Evolutionary conservation across 1,140 invertebrate species (phyloP), one percentile per base, ranked within the genome.

Genomic region (Limonius californicus): DNA sequence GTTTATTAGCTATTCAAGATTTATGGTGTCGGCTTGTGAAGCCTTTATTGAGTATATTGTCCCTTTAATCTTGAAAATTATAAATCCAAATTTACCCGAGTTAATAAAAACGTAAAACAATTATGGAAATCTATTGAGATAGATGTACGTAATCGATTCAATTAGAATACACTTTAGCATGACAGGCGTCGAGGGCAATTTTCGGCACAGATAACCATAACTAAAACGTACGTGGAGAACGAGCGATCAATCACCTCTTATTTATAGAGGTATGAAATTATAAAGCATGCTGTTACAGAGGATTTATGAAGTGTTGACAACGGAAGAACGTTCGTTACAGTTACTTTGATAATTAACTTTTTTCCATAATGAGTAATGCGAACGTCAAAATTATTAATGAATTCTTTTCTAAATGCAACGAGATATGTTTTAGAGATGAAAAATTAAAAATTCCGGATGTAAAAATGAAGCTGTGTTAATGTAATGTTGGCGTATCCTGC

Each of bases 331-430:
- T 50, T 50, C 45, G 45, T 50, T 50, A 50, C 45, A 50, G 45
- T 50, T 50, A 50, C 45, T 50, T 50, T 50, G 9, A 50, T 50
- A 50, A 50, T 50, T 50, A 50, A 50, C 45, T 50, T 50, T 21
- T 50, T 50, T 19, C 45, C 14, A 50, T 50, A 19, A 16, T 50
- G 45, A 50, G 45, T 50, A 18, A 50, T 50, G 45, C 14, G 45
- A 50, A 50, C 45, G 45, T 50, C 45, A 50, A 50, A 50, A 50
- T 50, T 50, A 50, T 50, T 50, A 50, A 50, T 50, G 45, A 50
- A 50, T 21, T 16, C 15, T 50, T 18, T 21, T 50, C 45, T 50
- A 50, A 50, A 39, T 39, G 35, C n/a, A 39, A 2, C 35, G 45
- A 15, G 45, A 50, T 50, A 12, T 19, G 7, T 50, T 50, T 39